These are phyloP conservation scores for Drosophila anomelani DNA, from an alignment of 2,888 invertebrate species.

Conservation along the genomic window DNA sequence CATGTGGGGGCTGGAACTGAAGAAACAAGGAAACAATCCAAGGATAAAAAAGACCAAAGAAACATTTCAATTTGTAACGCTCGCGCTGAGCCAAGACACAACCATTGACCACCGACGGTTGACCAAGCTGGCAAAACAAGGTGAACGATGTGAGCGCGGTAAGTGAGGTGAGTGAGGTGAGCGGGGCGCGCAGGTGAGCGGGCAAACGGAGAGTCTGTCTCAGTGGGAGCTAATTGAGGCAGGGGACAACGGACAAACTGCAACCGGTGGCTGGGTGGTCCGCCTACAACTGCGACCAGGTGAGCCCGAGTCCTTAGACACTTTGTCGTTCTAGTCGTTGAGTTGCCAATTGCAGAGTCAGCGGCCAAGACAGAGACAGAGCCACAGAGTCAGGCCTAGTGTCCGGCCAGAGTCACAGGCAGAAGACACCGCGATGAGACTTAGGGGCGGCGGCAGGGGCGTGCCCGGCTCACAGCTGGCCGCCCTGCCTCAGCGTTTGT, in stretches of 20 bases:
- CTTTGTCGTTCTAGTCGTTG: constrained; percentile 74
- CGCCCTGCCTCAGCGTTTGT: constrained; percentile 53
- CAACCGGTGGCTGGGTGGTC: constrained; percentile 65
- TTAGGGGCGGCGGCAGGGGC: constrained; percentile 57
- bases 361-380: background rate
- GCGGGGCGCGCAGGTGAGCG: constrained; percentile 20
- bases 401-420: constrained; percentile 16
- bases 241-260: constrained; percentile 13
- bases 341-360: constrained; percentile 62
- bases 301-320: constrained; percentile 62
- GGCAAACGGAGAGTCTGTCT: background rate
- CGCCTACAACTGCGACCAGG: constrained; percentile 33
- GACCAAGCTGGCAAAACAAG: constrained; percentile 24
- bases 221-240: constrained; percentile 2
- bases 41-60: background rate
- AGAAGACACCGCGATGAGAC: constrained; percentile 32
- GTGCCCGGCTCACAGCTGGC: constrained; percentile 54
- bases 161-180: background rate
- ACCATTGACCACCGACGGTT: constrained; percentile 40
- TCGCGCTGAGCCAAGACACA: background rate
- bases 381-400: background rate
- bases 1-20: constrained; percentile 39
- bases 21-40: background rate
- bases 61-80: constrained; percentile 59
- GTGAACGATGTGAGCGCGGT: background rate